Base-by-base conservation (phyloP, 2,113 vertebrate genomes). In the Tachycineta bicolor region DNA sequence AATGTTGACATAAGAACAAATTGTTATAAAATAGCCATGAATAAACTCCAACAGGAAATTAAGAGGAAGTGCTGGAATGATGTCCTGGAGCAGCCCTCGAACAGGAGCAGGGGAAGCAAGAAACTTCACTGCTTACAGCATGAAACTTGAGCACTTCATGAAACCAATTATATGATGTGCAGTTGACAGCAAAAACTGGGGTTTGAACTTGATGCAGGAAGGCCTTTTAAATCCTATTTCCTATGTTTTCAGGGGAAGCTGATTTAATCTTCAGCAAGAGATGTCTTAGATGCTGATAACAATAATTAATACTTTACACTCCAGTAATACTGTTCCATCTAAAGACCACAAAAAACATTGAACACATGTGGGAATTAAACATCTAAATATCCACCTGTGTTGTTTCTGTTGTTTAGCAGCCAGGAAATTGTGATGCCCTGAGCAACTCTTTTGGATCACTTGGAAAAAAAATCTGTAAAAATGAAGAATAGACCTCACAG, bases 181-280 rank as follows among this genome's bases (percentile, higher is more conserved):
- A 31, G 69, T n/a, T 97, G 84, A 94, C 94, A 95, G 93, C 44
- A 95, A 79, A 94, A 93, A 15, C 70, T 91, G 37, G 34, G 41
- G 33, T 79, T 64, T 91, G 74, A 89, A 91, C 53, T 87, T 91
- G 47, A 62, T 79, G 78, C 74, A 76, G 62, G 81, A 91, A 81
- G n/a, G 47, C 70, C 62, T 94, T 96, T 79, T 87, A 92, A 96
- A 93, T 91, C 83, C 49, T 87, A 92, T 84, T 96, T 95, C 83
- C 81, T 91, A 84, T 6, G 5, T 87, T 97, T 89, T 49, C 77
- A 93, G 37, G 63, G 73, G 56, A 89, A 89, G 65, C 33, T 90
- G 83, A 88, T 93, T 81, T 81, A 89, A 94, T 94, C 83, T 95
- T 81, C 6, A 2, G 41, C 77, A 91, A 90, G 37, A 89, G 77